Base-by-base conservation (phyloP, 2,797 vertebrate species). In the Enoplosus armatus region DNA sequence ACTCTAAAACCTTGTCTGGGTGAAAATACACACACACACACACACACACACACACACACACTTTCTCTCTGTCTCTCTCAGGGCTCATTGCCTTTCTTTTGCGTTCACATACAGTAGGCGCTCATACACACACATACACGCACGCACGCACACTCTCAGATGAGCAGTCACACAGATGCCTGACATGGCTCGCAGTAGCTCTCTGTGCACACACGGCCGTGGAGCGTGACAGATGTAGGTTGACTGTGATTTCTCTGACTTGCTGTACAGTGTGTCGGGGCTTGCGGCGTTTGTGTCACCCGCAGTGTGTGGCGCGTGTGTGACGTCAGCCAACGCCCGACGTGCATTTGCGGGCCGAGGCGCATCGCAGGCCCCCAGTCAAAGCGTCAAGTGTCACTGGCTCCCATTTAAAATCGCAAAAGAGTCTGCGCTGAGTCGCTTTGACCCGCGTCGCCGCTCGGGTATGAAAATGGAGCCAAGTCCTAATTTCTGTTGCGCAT, bases 1-100 rank as follows among this genome's bases (percentile, higher is more conserved):
- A 80, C 76, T 73, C 73, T 89, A 84, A 90, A 92, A 88, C 82
- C 84, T 69, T 79, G 87, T 80, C 84, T 85, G 74, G 58, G 47
- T 82, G 75, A 82, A 85, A 85, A 84, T 74, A 82, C 83, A 76
- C 72, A 82, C 60, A 74, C 67, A 45, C 64, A 75, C 62, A 55
- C 62, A 68, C 72, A 37, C 68, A 60, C 72, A 68, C 74, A 59
- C 50, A 69, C 58, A 74, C 55, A 55, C 55, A 72, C 66, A 65
- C 54, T 18, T 51, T 51, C 31, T 62, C 51, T 33, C 26, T 8
- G 4, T 58, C 18, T 51, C 58, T 61, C 31, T 51, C 24, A 15
- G n/a, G 16, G 39, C 47, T 71, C 43, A 60, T 63, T 66, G 27
- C 43, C 18, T 61, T 65, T 37, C 53, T 77, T 55, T 63, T 66